A percentile compares a stretch with the other conserved stretches of the same genome.
These are phyloP conservation scores for Glossosoma conforme DNA, from an alignment of 1,140 invertebrate genomes.

Conservation along the genomic window DNA sequence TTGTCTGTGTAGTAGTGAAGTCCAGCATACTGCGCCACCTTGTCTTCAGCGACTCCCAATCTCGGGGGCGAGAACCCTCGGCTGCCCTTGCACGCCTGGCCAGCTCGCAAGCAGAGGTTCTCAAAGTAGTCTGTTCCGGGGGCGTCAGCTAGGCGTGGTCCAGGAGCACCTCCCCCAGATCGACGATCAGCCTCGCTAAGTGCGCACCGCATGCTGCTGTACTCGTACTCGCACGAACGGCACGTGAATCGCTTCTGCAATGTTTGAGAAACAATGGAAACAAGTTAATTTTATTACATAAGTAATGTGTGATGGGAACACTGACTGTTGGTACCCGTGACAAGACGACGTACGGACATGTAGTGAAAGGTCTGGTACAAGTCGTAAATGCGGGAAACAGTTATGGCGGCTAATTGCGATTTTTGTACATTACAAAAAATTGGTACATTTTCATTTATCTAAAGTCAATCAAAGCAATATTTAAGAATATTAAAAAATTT, in stretches of 20 bases:
- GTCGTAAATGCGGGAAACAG: too few relatives aligned
- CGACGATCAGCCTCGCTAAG: conserved; percentile 83
- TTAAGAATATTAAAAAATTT: too few relatives aligned
- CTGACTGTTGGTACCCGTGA: too few relatives aligned
- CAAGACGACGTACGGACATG: too few relatives aligned
- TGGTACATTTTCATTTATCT: too few relatives aligned
- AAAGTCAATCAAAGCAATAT: too few relatives aligned
- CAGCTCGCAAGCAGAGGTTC: conserved; percentile 86
- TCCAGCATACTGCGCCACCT: conserved; percentile 85
- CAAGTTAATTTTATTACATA: background rate
- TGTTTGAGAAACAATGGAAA: background rate
- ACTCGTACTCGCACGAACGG: conserved; percentile 89
- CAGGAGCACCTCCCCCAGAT: conserved; percentile 48
- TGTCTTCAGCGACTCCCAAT: conserved; percentile 83
- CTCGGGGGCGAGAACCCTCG: conserved; percentile 72
- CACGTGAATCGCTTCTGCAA: conserved; percentile 81
- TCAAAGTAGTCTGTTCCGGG: conserved; percentile 93
- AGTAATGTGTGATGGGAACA: background rate
- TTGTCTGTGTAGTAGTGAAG: conserved; percentile 92
- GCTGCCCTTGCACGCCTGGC: conserved; percentile 76
- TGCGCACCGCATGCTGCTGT: conserved; percentile 85
- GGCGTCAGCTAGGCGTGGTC: conserved; percentile 66
- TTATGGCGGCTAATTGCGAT: too few relatives aligned
- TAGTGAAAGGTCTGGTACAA: too few relatives aligned
- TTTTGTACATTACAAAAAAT: too few relatives aligned